Evolutionary conservation across 2,113 vertebrate species (phyloP), one percentile per base, ranked within the genome.

Genomic region (Oncorhynchus masou): DNA sequence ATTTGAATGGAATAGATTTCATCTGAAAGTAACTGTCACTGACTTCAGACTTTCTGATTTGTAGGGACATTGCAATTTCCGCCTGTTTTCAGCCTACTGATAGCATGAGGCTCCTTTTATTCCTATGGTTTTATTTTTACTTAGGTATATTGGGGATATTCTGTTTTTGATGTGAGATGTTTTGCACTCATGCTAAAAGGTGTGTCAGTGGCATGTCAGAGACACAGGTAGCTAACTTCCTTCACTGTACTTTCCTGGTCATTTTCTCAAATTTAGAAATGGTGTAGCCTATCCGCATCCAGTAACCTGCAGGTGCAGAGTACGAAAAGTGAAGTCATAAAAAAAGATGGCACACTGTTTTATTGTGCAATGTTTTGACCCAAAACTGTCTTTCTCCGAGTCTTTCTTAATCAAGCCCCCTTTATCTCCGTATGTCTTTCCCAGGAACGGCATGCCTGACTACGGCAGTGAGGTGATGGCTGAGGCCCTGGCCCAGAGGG

Each of bases 381-480:
- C 67, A 45, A 65, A 1, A 9, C 9, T 11, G 24, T 39, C 5
- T 2, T 68, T 68, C 19, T 65, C 7, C 13, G 9, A 15, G 39
- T 45, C 39, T 11, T 66, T 45, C 39, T 11, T 66, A 25, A 20
- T 20, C 57, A 7, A 1, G 3, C 1, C 45, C 3, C 9, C 3
- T 67, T 15, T 1, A 49, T 66, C 3, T 29, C 39, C 9, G 2
- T 45, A 1, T 12, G 1, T 70, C 2, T 66, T 1, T 67, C 29
- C 29, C 88, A 99, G 98, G 89, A 97, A 98, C 88, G 91, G 91
- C 71, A 92, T 98, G 93, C 95, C 97, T 79, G 97, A 99, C 90
- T 96, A 95, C 78, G 97, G 92, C 87, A 95, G 95, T 62, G 98
- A 99, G 88, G 95, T 99, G 80, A 89, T 99, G 95, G 96, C 96